phyloP scores from a whole-genome alignment of 35 echinoderm and acorn worm species.

The Lytechinus variegatus region DNA sequence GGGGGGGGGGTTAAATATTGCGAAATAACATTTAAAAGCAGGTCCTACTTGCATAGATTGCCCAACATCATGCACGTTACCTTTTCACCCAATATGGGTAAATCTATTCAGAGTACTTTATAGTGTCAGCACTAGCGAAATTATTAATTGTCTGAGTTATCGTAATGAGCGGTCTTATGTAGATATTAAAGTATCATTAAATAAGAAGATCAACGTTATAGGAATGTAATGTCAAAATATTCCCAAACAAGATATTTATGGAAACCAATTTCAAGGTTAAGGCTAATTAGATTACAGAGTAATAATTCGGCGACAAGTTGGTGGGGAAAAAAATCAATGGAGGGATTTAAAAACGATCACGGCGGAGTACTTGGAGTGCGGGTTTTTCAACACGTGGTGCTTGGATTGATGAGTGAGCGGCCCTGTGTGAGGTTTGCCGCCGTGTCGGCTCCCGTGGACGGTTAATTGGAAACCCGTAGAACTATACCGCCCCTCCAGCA shows the following conservation, averaged over 20 bases:
- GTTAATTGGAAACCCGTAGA: slow-evolving; percentile 1
- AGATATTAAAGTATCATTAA: background rate
- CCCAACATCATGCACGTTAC: too few species aligned
- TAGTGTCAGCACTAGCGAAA: background rate
- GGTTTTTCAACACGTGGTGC: slow-evolving; percentile 38
- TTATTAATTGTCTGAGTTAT: background rate
- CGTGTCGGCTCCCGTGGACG: slow-evolving; percentile 21
- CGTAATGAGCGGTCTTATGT: background rate
- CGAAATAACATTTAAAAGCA: too few species aligned
- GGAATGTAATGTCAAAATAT: background rate
- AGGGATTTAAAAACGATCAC: background rate
- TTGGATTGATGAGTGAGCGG: background rate
- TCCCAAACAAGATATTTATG: background rate
- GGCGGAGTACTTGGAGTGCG: background rate
- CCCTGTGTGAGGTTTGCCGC: slow-evolving; percentile 29
- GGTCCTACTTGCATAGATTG: too few species aligned
- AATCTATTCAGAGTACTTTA: too few species aligned
- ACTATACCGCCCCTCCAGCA: slow-evolving; percentile 12
- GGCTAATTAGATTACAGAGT: slow-evolving; percentile 34
- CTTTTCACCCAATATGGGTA: too few species aligned
- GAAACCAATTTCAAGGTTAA: slow-evolving; percentile 29
- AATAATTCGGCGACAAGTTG: slow-evolving; percentile 32
- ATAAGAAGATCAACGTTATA: background rate
- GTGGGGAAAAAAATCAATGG: background rate
- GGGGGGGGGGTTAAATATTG: too few species aligned